phyloP scores from a whole-genome alignment of 2,113 vertebrate genomes.

The Stegostoma tigrinum region DNA sequence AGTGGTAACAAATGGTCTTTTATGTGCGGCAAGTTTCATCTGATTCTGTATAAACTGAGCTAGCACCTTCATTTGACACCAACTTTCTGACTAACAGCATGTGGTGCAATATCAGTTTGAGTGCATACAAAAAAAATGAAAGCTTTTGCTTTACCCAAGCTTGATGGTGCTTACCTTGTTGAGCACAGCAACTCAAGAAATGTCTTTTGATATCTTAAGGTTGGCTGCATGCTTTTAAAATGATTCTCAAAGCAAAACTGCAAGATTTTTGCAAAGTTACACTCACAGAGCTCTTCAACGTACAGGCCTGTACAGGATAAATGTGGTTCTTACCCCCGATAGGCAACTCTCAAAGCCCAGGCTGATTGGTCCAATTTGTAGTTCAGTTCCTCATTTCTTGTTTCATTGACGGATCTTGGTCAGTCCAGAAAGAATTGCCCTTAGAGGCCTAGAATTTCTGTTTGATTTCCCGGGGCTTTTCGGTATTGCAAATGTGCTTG shows the following conservation, averaged over 20 bases:
- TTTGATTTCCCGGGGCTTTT: neutral
- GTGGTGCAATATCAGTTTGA: neutral
- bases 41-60: neutral
- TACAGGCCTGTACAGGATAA: neutral
- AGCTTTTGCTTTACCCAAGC: neutral
- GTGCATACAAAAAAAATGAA: neutral
- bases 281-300: neutral
- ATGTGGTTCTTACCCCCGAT: neutral
- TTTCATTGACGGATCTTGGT: neutral
- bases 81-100: neutral
- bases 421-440: neutral
- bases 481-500: neutral
- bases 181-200: neutral
- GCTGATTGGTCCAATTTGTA: neutral
- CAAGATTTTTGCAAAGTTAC: neutral
- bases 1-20: neutral
- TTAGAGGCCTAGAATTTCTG: neutral
- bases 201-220: neutral
- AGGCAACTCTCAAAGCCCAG: neutral
- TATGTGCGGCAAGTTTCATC: neutral
- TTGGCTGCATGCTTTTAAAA: neutral
- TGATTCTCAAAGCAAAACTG: neutral
- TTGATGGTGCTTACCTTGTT: neutral
- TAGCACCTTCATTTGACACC: neutral
- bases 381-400: neutral